These are phyloP conservation scores for Cepaea nemoralis DNA, from an alignment of 1,140 invertebrate genomes.

Conservation along the genomic window DNA sequence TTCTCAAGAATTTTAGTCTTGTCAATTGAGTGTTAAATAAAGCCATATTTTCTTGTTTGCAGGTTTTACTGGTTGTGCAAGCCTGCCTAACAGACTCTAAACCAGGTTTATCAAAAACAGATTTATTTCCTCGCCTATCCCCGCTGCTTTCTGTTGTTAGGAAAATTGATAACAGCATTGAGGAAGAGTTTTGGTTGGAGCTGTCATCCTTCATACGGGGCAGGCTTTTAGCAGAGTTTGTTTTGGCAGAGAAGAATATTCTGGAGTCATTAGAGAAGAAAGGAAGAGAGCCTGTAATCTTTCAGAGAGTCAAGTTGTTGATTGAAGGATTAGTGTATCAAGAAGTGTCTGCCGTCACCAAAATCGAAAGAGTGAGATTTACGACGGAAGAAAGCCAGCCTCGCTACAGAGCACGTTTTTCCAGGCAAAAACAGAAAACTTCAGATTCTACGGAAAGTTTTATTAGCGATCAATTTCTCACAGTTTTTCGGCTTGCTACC, in stretches of 20 bases:
- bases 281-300: neutral
- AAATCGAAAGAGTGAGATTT: constrained; percentile 35
- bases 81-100: constrained; percentile 58
- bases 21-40: no score
- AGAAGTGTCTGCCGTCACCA: neutral
- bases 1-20: no score
- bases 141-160: constrained; percentile 48
- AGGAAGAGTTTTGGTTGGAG: constrained; percentile 49
- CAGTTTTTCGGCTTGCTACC: neutral
- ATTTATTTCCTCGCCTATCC: constrained; percentile 53
- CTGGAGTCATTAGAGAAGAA: neutral
- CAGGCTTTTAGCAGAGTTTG: constrained; percentile 23
- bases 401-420: neutral
- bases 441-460: neutral
- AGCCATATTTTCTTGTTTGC: no score
- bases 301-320: constrained; percentile 16
- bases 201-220: constrained; percentile 42
- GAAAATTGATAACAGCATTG: constrained; percentile 21
- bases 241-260: neutral
- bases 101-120: constrained; percentile 53
- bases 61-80: constrained; percentile 62
- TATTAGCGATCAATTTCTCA: constrained; percentile 3
- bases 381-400: constrained; percentile 7
- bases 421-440: neutral
- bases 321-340: neutral